phyloP scores from a whole-genome alignment of 2,113 vertebrate genomes.

The Callaeas wilsoni region DNA sequence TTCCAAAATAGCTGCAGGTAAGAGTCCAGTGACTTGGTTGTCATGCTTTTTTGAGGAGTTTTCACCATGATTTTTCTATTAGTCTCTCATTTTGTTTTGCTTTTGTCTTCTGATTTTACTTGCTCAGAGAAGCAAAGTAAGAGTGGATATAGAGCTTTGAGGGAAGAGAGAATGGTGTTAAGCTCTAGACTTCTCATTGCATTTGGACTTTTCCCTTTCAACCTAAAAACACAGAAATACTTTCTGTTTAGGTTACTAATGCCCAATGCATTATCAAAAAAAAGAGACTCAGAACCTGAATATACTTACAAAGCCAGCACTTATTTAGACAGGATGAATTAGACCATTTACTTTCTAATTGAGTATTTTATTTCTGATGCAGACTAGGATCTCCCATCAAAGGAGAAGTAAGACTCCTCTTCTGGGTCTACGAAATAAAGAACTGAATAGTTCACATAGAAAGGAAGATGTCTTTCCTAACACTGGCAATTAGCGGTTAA shows the following conservation, averaged over 20 bases:
- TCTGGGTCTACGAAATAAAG: background rate
- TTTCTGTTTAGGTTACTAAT: background rate
- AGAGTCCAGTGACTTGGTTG: background rate
- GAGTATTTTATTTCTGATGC: background rate
- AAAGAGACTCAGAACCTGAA: background rate
- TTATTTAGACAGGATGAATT: background rate
- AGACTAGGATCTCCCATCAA: background rate
- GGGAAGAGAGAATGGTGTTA: background rate
- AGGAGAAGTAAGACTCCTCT: background rate
- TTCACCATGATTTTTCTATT: background rate
- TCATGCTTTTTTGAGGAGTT: background rate
- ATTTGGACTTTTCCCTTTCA: background rate
- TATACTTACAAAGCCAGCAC: background rate
- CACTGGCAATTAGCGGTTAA: background rate
- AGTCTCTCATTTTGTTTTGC: background rate
- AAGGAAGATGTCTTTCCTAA: background rate
- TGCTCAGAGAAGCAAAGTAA: background rate
- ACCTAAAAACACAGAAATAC: background rate
- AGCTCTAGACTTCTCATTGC: background rate
- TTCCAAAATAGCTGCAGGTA: background rate
- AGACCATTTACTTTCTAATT: background rate
- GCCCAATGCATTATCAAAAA: background rate
- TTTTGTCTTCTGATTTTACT: background rate
- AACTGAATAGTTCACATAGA: background rate
- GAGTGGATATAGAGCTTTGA: background rate